Conservation (phyloP, 2,888 invertebrate genomes). For the Zaprionus lineosus region DNA sequence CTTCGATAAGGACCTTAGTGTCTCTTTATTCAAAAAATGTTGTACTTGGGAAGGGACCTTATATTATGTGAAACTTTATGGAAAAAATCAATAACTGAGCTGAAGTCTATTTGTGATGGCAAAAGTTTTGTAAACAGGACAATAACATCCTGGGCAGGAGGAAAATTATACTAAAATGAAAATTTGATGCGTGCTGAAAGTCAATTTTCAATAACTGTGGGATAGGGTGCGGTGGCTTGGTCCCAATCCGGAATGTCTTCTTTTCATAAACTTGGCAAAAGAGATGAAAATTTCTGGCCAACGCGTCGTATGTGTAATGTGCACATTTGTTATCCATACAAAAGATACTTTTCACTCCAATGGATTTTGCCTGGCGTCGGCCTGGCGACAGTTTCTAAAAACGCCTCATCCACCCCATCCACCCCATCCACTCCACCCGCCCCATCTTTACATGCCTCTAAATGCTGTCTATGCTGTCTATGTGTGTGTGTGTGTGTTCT, state of each 20-base stretch:
- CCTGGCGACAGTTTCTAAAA: conserved; percentile 40
- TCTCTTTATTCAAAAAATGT: background rate
- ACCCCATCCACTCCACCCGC: background rate
- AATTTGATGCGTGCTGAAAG: conserved; percentile 41
- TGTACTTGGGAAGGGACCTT: background rate
- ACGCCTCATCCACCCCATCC: conserved; percentile 4
- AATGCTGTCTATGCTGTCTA: background rate
- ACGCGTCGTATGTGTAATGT: conserved; percentile 32
- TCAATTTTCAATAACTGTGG: conserved; percentile 28
- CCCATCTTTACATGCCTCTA: conserved; percentile 3
- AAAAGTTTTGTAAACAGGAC: conserved; percentile 32
- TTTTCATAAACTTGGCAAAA: conserved; percentile 24
- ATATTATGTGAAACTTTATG: conserved; percentile 5
- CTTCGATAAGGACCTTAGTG: background rate
- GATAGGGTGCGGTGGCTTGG: too few relatives aligned
- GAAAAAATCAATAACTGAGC: conserved; percentile 57
- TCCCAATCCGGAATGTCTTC: background rate
- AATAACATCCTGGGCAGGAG: conserved; percentile 23
- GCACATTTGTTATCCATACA: conserved; percentile 26
- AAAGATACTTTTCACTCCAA: conserved; percentile 20
- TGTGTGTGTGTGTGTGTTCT: conserved; percentile 2
- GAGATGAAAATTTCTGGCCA: conserved; percentile 21
- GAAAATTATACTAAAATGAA: conserved; percentile 10
- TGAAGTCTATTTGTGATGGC: conserved; percentile 15
- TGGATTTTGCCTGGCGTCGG: conserved; percentile 41